A percentile compares a stretch with the other conserved stretches of the same genome.
Conservation (phyloP, 2,888 invertebrate genomes). For the Griposia aprilina region DNA sequence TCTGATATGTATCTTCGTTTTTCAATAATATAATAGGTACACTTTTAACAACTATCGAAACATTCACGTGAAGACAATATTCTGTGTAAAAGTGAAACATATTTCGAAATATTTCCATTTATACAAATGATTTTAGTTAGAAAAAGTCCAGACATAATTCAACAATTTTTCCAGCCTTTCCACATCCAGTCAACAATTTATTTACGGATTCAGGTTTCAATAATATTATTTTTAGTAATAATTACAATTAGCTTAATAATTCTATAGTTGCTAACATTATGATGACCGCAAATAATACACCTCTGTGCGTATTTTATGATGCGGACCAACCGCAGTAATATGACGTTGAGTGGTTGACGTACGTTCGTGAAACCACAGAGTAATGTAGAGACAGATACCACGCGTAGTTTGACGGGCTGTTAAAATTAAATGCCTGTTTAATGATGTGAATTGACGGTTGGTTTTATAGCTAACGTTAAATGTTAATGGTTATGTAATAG, state of each 20-base stretch:
- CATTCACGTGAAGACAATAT: no score
- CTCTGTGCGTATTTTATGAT: slow-evolving; percentile 60
- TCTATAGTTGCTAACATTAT: slow-evolving; percentile 34
- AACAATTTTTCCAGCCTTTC: neutral
- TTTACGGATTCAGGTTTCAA: neutral
- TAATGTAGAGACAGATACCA: slow-evolving; percentile 52
- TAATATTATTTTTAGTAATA: neutral
- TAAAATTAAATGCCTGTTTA: slow-evolving; percentile 45
- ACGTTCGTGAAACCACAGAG: slow-evolving; percentile 48
- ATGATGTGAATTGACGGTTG: slow-evolving; percentile 37
- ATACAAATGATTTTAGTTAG: neutral
- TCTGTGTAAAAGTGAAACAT: no score
- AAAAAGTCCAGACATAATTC: neutral
- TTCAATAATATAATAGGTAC: neutral
- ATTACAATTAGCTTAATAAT: neutral
- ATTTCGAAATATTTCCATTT: neutral
- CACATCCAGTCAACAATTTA: neutral
- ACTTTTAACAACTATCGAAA: neutral
- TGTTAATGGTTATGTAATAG: slow-evolving; percentile 19
- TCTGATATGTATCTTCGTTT: neutral
- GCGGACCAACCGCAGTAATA: slow-evolving; percentile 61
- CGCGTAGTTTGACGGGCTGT: slow-evolving; percentile 28
- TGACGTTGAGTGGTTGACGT: slow-evolving; percentile 48
- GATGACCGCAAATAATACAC: slow-evolving; percentile 50
- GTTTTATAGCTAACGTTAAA: slow-evolving; percentile 30